These are phyloP conservation scores for Copidosoma aretas DNA, from an alignment of 2,888 invertebrate species.

Conservation along the genomic window DNA sequence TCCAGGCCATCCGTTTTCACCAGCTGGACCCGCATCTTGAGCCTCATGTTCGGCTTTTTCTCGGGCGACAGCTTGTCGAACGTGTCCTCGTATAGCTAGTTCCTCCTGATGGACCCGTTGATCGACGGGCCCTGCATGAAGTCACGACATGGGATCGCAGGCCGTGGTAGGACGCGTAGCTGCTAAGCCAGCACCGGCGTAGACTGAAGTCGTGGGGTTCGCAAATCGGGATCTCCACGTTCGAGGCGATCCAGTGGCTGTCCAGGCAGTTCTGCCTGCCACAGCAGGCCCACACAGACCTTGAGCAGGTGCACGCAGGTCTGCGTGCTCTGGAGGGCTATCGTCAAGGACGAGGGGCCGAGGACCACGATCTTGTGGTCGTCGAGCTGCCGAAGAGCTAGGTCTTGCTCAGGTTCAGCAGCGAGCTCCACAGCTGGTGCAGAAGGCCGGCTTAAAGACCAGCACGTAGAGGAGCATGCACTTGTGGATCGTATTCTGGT, in stretches of 20 bases:
- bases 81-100: slow-evolving; percentile 97
- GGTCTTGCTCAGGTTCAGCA: too few relatives aligned
- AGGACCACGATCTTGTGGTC: slow-evolving; percentile 68
- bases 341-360: slow-evolving; percentile 43
- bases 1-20: slow-evolving; percentile 89
- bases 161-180: slow-evolving; percentile 66
- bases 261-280: slow-evolving; percentile 80
- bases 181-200: slow-evolving; percentile 61
- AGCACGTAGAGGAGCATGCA: slow-evolving; percentile 82
- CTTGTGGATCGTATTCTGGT: slow-evolving; percentile 82
- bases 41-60: slow-evolving; percentile 87
- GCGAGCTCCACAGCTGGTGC: slow-evolving; percentile 81
- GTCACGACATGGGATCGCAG: slow-evolving; percentile 67
- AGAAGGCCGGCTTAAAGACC: slow-evolving; percentile 79
- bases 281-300: slow-evolving; percentile 78
- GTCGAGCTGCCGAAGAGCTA: too few relatives aligned
- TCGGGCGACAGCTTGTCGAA: slow-evolving; percentile 90
- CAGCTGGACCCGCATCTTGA: slow-evolving; percentile 86
- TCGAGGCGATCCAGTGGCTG: slow-evolving; percentile 71
- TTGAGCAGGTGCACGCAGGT: slow-evolving; percentile 83
- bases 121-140: slow-evolving; percentile 80
- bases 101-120: slow-evolving; percentile 80
- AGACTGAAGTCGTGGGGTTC: slow-evolving; percentile 67
- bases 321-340: slow-evolving; percentile 64
- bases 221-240: slow-evolving; percentile 62